A percentile compares a stretch with the other conserved stretches of the same genome.
phyloP scores from a whole-genome alignment of 2,888 invertebrate genomes.

The Crioceris asparagi region DNA sequence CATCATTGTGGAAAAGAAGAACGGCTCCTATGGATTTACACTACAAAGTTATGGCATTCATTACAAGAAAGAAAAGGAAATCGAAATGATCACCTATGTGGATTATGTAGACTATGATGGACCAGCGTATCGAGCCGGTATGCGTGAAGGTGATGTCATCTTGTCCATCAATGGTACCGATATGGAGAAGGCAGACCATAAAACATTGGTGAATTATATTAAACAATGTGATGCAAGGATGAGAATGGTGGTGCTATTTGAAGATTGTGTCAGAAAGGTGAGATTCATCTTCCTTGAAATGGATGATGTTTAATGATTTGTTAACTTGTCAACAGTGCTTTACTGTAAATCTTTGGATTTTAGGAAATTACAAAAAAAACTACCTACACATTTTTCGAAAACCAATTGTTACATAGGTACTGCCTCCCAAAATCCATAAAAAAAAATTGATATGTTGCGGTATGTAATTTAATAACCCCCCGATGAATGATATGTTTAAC shows the following conservation, averaged over 20 bases:
- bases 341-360: too few relatives aligned
- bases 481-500: too few relatives aligned
- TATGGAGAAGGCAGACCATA: slow-evolving; percentile 91
- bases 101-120: slow-evolving; percentile 92
- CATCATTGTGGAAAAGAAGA: slow-evolving; percentile 85
- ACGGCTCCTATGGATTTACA: slow-evolving; percentile 89
- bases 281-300: too few relatives aligned
- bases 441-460: too few relatives aligned
- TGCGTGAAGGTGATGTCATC: slow-evolving; percentile 94
- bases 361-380: too few relatives aligned
- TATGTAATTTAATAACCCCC: too few relatives aligned
- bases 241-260: slow-evolving; percentile 93
- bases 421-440: too few relatives aligned
- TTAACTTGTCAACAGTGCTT: too few relatives aligned
- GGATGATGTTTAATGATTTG: too few relatives aligned
- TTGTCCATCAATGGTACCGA: slow-evolving; percentile 92
- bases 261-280: slow-evolving; percentile 91
- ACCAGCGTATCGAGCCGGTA: slow-evolving; percentile 83
- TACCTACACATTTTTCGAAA: too few relatives aligned
- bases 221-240: slow-evolving; percentile 81
- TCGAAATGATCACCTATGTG: slow-evolving; percentile 94
- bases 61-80: slow-evolving; percentile 86
- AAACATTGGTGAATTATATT: slow-evolving; percentile 84
- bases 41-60: slow-evolving; percentile 96
- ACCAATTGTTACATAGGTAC: too few relatives aligned